A percentile compares a stretch with the other conserved stretches of the same genome.
phyloP scores from a whole-genome alignment of 2,113 vertebrate species.

The Microcebus ravelobensis region DNA sequence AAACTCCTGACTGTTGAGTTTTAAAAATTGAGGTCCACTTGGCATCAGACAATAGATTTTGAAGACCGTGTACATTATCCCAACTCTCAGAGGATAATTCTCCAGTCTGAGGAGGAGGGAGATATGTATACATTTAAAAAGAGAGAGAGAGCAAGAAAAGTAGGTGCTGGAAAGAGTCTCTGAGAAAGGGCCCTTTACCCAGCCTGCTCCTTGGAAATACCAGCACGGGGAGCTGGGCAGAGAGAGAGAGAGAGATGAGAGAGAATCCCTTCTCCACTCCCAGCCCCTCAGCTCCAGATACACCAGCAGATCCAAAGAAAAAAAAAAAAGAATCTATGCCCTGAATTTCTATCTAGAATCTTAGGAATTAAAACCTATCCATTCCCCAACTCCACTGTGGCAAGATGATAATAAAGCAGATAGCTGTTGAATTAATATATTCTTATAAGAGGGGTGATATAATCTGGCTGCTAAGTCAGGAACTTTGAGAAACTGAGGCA shows the following conservation, averaged over 20 bases:
- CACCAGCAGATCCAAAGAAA: not conserved
- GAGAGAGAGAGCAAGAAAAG: not conserved
- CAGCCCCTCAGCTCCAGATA: not conserved
- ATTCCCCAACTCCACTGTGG: accelerated
- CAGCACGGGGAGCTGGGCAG: not conserved
- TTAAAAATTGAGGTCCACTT: not conserved
- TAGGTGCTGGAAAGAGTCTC: not conserved
- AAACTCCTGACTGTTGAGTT: not conserved
- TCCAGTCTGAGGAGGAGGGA: not conserved
- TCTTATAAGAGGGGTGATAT: accelerated
- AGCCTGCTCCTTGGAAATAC: accelerated
- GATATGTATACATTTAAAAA: too few relatives aligned
- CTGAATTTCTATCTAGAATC: not conserved
- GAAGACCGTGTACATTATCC: accelerated
- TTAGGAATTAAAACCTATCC: accelerated
- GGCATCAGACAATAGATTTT: not conserved
- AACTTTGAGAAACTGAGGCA: not conserved
- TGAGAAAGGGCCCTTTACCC: not conserved
- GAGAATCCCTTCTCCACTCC: accelerated
- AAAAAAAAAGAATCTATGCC: not conserved
- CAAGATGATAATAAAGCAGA: too few relatives aligned
- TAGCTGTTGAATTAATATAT: too few relatives aligned
- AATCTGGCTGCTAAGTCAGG: not conserved
- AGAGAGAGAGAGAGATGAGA: not conserved
- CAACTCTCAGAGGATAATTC: too few relatives aligned